These are phyloP conservation scores for Therioaphis trifolii DNA, from an alignment of 2,888 invertebrate genomes.

Conservation along the genomic window DNA sequence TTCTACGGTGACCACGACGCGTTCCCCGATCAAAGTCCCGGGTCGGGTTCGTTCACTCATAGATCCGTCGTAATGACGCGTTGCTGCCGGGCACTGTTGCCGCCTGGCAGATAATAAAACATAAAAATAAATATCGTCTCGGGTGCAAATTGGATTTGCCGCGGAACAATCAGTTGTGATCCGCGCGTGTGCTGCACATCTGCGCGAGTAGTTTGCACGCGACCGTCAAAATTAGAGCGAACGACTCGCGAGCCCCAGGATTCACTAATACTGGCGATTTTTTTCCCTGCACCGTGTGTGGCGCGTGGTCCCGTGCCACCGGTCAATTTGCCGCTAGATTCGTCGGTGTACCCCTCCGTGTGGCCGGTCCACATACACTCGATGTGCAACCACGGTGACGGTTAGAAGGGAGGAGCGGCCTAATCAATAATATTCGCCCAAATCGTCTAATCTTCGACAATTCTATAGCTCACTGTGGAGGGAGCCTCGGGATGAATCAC, in stretches of 20 bases:
- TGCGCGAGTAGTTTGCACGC: background rate
- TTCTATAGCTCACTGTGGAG: background rate
- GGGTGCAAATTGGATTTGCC: background rate
- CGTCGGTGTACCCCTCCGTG: background rate
- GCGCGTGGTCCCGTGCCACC: background rate
- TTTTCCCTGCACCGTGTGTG: background rate
- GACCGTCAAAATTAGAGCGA: background rate
- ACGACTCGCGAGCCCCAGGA: background rate
- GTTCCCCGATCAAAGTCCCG: too few species aligned
- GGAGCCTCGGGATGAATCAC: conserved; percentile 41
- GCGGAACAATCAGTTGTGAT: background rate
- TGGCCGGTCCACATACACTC: too few species aligned
- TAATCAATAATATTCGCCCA: too few species aligned
- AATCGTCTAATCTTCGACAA: too few species aligned
- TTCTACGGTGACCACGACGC: too few species aligned
- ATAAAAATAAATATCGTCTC: too few species aligned
- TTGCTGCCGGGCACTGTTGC: too few species aligned
- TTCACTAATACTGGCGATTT: background rate
- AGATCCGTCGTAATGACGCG: too few species aligned
- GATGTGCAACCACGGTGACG: too few species aligned
- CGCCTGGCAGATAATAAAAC: too few species aligned
- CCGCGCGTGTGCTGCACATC: background rate
- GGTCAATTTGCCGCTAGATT: conserved; percentile 28
- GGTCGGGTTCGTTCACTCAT: too few species aligned
- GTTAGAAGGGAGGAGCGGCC: too few species aligned